A percentile compares a stretch with the other conserved stretches of the same genome.
These are phyloP conservation scores for Cirrhinus molitorella DNA, from an alignment of 2,797 vertebrate species.

Conservation along the genomic window DNA sequence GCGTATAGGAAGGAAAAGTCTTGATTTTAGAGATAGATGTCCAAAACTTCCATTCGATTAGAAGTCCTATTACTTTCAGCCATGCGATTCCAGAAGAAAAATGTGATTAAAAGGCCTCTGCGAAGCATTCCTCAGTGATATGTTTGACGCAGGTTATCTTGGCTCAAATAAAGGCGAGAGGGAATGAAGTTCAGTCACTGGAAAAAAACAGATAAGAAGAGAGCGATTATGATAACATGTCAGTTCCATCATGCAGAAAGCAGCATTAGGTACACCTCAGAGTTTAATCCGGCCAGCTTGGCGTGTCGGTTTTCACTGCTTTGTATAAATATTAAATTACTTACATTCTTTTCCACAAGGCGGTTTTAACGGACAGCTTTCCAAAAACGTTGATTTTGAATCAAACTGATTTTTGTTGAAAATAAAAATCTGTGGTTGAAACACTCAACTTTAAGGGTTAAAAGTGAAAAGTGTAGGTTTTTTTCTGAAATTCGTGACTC, in stretches of 20 bases:
- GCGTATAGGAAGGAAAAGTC: not conserved
- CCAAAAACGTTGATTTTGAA: conserved; percentile 11
- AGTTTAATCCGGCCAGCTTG: conserved; percentile 46
- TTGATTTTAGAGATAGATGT: conserved; percentile 18
- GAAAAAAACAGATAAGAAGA: conserved; percentile 21
- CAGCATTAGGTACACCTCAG: conserved; percentile 41
- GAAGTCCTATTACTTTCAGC: conserved; percentile 40
- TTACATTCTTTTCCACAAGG: conserved; percentile 30
- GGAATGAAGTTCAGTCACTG: conserved; percentile 5
- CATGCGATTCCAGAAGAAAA: conserved; percentile 33
- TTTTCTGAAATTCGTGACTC: not conserved
- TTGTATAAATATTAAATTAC: conserved; percentile 47
- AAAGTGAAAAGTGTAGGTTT: not conserved
- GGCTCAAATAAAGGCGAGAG: conserved; percentile 10
- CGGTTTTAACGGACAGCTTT: conserved; percentile 13
- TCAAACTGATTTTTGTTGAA: too few species aligned
- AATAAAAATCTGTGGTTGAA: not conserved
- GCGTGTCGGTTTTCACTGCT: conserved; percentile 25
- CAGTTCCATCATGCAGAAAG: conserved; percentile 42
- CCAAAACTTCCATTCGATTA: conserved; percentile 33
- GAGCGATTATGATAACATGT: conserved; percentile 52
- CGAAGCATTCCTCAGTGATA: conserved; percentile 55
- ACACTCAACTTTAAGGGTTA: not conserved
- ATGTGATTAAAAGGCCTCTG: conserved; percentile 44
- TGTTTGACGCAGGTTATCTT: conserved; percentile 49